A percentile compares a stretch with the other conserved stretches of the same genome.
Evolutionary conservation across 2,113 vertebrate species (phyloP).

Genomic region (Limanda limanda): DNA sequence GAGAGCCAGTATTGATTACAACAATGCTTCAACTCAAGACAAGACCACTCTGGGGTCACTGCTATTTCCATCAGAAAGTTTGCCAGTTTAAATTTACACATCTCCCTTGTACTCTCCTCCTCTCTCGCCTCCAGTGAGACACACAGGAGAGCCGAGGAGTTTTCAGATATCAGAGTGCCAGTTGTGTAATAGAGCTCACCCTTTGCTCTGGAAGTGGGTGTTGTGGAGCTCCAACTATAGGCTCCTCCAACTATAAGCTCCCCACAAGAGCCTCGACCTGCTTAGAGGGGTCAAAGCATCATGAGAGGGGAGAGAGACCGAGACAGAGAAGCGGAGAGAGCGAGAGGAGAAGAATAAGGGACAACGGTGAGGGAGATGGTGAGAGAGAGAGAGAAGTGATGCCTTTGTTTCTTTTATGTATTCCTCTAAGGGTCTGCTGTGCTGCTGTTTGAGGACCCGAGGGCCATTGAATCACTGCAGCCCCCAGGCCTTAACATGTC

Average conservation of each 20-base stretch:
- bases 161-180: constrained; percentile 79
- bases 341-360: constrained; percentile 49
- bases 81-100: constrained; percentile 84
- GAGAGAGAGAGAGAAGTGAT: constrained; percentile 66
- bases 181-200: constrained; percentile 82
- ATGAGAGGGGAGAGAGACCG: constrained; percentile 50
- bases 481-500: constrained; percentile 68
- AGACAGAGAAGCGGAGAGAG: constrained; percentile 49
- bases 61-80: constrained; percentile 86
- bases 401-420: constrained; percentile 65
- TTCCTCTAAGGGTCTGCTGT: constrained; percentile 68
- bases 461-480: constrained; percentile 74
- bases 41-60: constrained; percentile 82
- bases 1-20: constrained; percentile 86
- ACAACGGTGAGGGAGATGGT: constrained; percentile 55
- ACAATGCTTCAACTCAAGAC: constrained; percentile 84
- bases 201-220: constrained; percentile 85
- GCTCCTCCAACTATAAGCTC: constrained; percentile 77
- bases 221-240: constrained; percentile 79
- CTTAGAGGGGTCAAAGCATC: constrained; percentile 81
- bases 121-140: constrained; percentile 78
- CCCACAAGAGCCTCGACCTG: constrained; percentile 76
- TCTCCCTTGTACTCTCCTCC: constrained; percentile 70
- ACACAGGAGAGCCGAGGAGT: constrained; percentile 70
- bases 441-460: constrained; percentile 63